Evolutionary conservation across 2,888 invertebrate genomes (phyloP).

Genomic region (Oscheius onirici): DNA sequence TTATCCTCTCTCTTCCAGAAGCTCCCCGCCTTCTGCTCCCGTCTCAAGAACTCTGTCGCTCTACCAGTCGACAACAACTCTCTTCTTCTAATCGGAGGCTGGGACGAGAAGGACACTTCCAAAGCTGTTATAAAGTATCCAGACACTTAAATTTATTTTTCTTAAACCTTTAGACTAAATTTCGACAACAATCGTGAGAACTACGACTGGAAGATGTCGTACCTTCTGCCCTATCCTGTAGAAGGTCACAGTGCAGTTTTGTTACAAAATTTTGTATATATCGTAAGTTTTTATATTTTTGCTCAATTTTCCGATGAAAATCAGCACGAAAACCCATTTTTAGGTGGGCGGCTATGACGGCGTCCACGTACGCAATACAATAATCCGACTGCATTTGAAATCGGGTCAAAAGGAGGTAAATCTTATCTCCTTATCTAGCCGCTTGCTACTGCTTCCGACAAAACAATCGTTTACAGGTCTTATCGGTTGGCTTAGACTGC

Average conservation of each 20-base stretch:
- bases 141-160: neutral
- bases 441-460: too few species aligned
- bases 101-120: constrained; percentile 61
- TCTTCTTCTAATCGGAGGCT: constrained; percentile 63
- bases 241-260: constrained; percentile 36
- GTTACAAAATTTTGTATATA: neutral
- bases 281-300: neutral
- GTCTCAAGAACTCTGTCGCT: constrained; percentile 39
- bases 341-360: constrained; percentile 60
- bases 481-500: constrained; percentile 37
- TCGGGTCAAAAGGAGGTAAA: constrained; percentile 26
- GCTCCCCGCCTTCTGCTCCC: constrained; percentile 7
- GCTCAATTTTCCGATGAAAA: neutral
- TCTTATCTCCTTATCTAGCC: neutral
- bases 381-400: constrained; percentile 45
- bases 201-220: constrained; percentile 12
- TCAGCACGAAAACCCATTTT: neutral
- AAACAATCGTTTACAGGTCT: constrained; percentile 35
- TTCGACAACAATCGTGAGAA: neutral
- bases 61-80: constrained; percentile 25
- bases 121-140: constrained; percentile 46
- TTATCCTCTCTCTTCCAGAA: neutral
- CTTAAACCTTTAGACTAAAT: too few species aligned
- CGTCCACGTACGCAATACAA: constrained; percentile 38
- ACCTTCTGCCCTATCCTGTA: constrained; percentile 44